Evolutionary conservation across 2,888 invertebrate species (phyloP).

Genomic region (Rugalucina vietnamica): DNA sequence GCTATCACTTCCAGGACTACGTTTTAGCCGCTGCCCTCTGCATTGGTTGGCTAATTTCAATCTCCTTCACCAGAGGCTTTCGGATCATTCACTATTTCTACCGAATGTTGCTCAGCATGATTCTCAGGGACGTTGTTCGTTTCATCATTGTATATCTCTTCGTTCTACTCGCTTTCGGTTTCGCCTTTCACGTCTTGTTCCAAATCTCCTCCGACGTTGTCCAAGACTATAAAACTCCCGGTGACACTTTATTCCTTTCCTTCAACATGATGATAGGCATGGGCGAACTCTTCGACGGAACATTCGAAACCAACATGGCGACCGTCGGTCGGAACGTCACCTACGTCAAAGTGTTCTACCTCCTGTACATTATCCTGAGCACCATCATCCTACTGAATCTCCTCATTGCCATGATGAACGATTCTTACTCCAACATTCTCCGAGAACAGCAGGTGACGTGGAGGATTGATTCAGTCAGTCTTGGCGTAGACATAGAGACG

Average conservation of each 20-base stretch:
- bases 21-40: slow-evolving; percentile 77
- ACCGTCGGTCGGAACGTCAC: slow-evolving; percentile 62
- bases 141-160: slow-evolving; percentile 81
- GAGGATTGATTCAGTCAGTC: slow-evolving; percentile 80
- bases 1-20: slow-evolving; percentile 73
- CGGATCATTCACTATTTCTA: slow-evolving; percentile 81
- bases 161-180: slow-evolving; percentile 80
- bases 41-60: slow-evolving; percentile 81
- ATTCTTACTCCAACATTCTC: slow-evolving; percentile 76
- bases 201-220: slow-evolving; percentile 68
- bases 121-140: slow-evolving; percentile 78
- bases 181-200: slow-evolving; percentile 79
- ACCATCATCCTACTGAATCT: slow-evolving; percentile 78
- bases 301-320: slow-evolving; percentile 66
- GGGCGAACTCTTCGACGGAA: slow-evolving; percentile 75
- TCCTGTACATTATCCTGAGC: slow-evolving; percentile 78
- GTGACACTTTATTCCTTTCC: slow-evolving; percentile 77
- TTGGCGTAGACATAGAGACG: slow-evolving; percentile 78
- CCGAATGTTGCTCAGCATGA: slow-evolving; percentile 81
- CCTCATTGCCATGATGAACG: slow-evolving; percentile 81
- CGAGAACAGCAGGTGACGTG: slow-evolving; percentile 76
- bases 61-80: slow-evolving; percentile 81
- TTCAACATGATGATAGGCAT: slow-evolving; percentile 83
- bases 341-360: slow-evolving; percentile 75
- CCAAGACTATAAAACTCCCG: slow-evolving; percentile 65